Base-by-base conservation (phyloP, 1,140 invertebrate genomes). In the Micrasema minimum region DNA sequence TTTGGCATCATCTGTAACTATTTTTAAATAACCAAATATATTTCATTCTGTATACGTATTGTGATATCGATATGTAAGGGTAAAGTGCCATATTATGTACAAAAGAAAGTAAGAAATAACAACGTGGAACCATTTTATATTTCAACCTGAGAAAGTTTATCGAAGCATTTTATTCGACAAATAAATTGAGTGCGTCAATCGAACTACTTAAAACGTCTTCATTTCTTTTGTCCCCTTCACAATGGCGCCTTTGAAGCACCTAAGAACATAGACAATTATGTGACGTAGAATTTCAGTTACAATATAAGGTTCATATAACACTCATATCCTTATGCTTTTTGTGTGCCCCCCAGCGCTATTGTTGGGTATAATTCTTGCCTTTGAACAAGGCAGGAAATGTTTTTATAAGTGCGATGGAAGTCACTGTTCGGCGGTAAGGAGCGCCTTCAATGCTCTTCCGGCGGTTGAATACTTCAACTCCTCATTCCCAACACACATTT, bases 241-340 rank as follows among this genome's bases (percentile, higher is more conserved):
- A 64, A 64, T 37, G 45, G 59, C n/a, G 41, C 59, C 59, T 16
- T 64, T 48, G 59, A 64, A 64, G 22, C 43, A 46, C 59, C 59
- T 31, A 48, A 64, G 59, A 67, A 55, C 50, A 43, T 55, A 67
- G 50, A 67, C 48, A 67, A 57, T 67, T 53, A 55, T 67, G 50
- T 67, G 23, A 55, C 48, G 18, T 41, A 55, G 48, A 67, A 37
- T 67, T 55, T 55, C 38, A 55, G 65, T 67, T 35, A 53, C 37
- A 67, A 67, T 55, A 66, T 64, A 64, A 64, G 43, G 59, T 64
- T 45, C 59, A 64, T 53, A 55, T 67, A 55, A 67, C 48, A 69
- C 66, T 45, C 66, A 69, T 69, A 69, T 67, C 55, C 55, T 69
- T 69, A 61, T 69, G 66, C 55, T 45, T 69, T 53, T 61, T 69